Base-by-base conservation (phyloP, 2,888 invertebrate species). In the Sycophila texana region DNA sequence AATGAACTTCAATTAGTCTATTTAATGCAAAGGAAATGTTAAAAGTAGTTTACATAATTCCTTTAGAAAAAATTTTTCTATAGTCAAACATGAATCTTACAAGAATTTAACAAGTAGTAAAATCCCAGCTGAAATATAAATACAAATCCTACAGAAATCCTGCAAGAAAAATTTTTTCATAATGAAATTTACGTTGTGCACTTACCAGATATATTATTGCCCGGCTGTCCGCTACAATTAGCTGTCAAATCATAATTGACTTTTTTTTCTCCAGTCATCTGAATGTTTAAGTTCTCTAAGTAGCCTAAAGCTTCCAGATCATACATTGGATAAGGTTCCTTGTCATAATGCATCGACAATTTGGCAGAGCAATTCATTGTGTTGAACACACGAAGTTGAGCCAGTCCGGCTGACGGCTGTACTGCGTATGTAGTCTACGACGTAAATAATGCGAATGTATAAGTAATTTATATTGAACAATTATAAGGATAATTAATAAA, bases 321-420 rank as follows among this genome's bases (percentile, higher is more conserved):
- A 4, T 84, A 82, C 10, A 81, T 67, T 12, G 80, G 26, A 4
- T 82, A 10, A 39, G 30, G 12, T 13, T 30, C 47, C 13, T 18
- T 51, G 0, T 57, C 67, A 0, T 88, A 51, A 0, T 57, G 75
- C 60, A 89, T 68, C 0, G 61, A 7, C 1, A 39, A 1, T 10
- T 39, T 39, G 1, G 88, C 78, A 0, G 47, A 22, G 53, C 90
- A 90, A 58, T 86, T 63, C 13, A 88, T 57, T 0, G 89, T 86
- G 79, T 96, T 96, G 89, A 94, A 96, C 5, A 96, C 89, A 82
- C 96, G 92, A 20, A 96, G 83, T 85, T 96, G 95, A 0, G 93
- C 93, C 30, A 92, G 86, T 0, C 93, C 93, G 4, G 88, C 84
- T 10, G 91, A 85, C 13, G 96, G 94, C 16, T 94, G 74, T 0